Conservation (phyloP, 2,113 vertebrate genomes). For the Corythaixoides concolor region DNA sequence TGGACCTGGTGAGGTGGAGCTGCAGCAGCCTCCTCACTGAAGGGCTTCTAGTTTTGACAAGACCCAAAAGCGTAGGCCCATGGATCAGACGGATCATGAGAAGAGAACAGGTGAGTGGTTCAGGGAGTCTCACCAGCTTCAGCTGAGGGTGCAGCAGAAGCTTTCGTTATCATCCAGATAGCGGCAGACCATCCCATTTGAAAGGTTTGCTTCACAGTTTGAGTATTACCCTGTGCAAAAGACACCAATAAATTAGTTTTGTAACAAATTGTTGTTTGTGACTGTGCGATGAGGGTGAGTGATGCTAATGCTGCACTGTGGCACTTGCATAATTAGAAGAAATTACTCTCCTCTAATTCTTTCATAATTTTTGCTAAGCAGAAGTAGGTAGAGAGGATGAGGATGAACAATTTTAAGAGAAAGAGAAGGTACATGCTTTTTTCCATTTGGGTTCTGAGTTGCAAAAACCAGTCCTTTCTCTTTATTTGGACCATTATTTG, state of each 20-base stretch:
- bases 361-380: neutral
- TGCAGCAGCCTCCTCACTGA: neutral
- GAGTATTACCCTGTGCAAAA: neutral
- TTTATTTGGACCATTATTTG: neutral
- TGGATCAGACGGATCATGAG: neutral
- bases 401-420: neutral
- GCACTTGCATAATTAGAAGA: neutral
- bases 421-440: neutral
- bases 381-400: neutral
- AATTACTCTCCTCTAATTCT: neutral
- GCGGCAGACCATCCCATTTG: neutral
- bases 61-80: accelerated
- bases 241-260: neutral
- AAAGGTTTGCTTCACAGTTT: neutral
- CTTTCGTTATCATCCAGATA: neutral
- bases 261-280: neutral
- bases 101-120: neutral
- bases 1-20: neutral
- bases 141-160: neutral
- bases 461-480: neutral
- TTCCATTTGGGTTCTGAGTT: neutral
- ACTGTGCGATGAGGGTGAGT: neutral
- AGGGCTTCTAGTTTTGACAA: neutral
- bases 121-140: neutral
- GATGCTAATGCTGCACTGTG: neutral